phyloP scores from a whole-genome alignment of 2,797 vertebrate genomes.

The Sebastes itinus region DNA sequence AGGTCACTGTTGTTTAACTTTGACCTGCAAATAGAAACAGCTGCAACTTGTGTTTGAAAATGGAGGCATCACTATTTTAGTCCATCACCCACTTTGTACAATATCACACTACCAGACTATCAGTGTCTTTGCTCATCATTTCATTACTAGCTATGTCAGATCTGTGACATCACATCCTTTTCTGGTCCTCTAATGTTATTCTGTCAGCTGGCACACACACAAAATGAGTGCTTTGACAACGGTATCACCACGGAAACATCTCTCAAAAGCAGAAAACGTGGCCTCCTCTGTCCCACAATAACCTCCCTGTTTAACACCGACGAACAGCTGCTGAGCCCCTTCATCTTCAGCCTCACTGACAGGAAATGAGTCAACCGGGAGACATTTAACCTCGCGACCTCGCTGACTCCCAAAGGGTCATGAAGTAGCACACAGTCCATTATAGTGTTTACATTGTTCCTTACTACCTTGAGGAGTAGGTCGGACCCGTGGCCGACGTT shows the following conservation, averaged over 20 bases:
- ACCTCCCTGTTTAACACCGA: conserved; percentile 60
- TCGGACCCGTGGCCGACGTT: conserved; percentile 6
- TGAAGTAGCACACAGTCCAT: conserved; percentile 43
- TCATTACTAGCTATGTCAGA: neutral
- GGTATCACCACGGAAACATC: conserved; percentile 47
- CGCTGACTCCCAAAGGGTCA: conserved; percentile 41
- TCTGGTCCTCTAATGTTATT: neutral
- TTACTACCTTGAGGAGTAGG: conserved; percentile 17
- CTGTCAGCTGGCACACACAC: neutral
- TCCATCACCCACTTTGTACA: neutral
- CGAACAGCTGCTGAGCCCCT: conserved; percentile 66
- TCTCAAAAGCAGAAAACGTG: conserved; percentile 32
- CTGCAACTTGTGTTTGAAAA: neutral
- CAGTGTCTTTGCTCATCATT: neutral
- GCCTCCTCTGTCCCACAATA: conserved; percentile 60
- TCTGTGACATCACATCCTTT: conserved; percentile 1
- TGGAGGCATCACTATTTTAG: neutral
- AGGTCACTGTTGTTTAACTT: conserved; percentile 15
- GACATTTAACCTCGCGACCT: conserved; percentile 66
- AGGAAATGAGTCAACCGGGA: conserved; percentile 71
- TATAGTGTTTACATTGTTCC: conserved; percentile 59
- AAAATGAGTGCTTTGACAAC: neutral
- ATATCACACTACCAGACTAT: neutral
- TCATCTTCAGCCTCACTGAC: conserved; percentile 45
- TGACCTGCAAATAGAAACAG: conserved; percentile 5